Conservation (phyloP, 2,113 vertebrate species). For the Syngnathus scovelli region DNA sequence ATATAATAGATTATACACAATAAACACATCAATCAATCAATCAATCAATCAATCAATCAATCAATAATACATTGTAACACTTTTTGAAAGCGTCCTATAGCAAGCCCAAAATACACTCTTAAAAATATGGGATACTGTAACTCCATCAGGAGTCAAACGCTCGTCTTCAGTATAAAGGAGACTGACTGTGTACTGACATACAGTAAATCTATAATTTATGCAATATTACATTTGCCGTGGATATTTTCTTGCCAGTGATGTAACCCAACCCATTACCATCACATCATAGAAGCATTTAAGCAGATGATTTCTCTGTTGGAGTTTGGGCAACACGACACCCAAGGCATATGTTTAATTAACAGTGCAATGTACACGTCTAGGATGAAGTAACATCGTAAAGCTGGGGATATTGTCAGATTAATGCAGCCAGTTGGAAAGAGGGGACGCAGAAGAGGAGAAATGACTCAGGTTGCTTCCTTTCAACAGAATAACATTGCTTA, state of each 20-base stretch:
- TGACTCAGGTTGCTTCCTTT: conserved; percentile 52
- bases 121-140: conserved; percentile 30
- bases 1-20: too few species aligned
- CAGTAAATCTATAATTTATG: background rate
- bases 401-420: conserved; percentile 30
- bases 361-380: conserved; percentile 43
- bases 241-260: background rate
- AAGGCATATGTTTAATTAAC: conserved; percentile 44
- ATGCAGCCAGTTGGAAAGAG: conserved; percentile 38
- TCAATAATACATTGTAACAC: too few species aligned
- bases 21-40: too few species aligned
- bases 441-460: conserved; percentile 24
- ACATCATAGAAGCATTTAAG: conserved; percentile 1
- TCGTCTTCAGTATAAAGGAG: too few species aligned
- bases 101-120: background rate
- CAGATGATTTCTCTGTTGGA: conserved; percentile 8
- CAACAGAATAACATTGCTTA: conserved; percentile 41
- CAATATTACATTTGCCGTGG: background rate
- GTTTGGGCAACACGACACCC: conserved; percentile 29
- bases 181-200: background rate
- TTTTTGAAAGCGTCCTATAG: background rate
- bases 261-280: background rate
- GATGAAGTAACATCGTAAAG: conserved; percentile 46
- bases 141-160: conserved; percentile 24
- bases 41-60: too few species aligned